Conservation (phyloP, 2,113 vertebrate species). For the Albula glossodonta region DNA sequence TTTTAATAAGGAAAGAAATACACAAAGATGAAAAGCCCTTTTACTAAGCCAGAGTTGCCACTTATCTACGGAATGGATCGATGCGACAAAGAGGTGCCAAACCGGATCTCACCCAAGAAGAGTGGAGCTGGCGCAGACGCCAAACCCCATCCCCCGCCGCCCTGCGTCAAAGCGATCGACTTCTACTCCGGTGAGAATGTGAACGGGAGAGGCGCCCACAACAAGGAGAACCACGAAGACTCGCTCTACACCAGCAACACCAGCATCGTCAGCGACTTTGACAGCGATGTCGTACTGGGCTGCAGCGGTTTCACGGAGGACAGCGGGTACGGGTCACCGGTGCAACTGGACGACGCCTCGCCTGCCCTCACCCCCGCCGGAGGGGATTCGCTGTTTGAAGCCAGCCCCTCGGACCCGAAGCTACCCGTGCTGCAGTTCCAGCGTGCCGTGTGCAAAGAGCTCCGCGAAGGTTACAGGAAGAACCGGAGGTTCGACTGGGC, state of each 20-base stretch:
- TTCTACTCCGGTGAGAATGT: slow-evolving; percentile 27
- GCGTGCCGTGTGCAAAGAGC: slow-evolving; percentile 77
- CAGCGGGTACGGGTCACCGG: slow-evolving; percentile 69
- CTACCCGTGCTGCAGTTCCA: slow-evolving; percentile 82
- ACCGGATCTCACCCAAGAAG: slow-evolving; percentile 44
- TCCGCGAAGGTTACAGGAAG: slow-evolving; percentile 73
- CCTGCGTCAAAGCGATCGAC: neutral
- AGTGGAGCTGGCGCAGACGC: neutral
- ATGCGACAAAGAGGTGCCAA: neutral
- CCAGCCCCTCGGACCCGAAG: slow-evolving; percentile 25
- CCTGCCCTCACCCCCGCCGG: neutral
- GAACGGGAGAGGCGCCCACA: slow-evolving; percentile 35
- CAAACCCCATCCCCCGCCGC: slow-evolving; percentile 37
- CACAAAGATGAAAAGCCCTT: slow-evolving; percentile 51
- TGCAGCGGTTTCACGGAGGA: slow-evolving; percentile 51
- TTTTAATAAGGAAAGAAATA: neutral
- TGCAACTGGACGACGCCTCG: neutral
- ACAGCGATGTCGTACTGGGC: slow-evolving; percentile 32
- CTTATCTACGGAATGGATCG: slow-evolving; percentile 37
- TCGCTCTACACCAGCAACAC: slow-evolving; percentile 16
- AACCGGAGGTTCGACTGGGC: slow-evolving; percentile 78
- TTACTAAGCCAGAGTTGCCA: slow-evolving; percentile 22
- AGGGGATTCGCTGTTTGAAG: neutral
- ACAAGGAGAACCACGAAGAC: slow-evolving; percentile 65
- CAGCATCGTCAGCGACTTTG: neutral